A percentile compares a stretch with the other conserved stretches of the same genome.
These are phyloP conservation scores for Apis laboriosa DNA, from an alignment of 1,140 invertebrate species.

Conservation along the genomic window DNA sequence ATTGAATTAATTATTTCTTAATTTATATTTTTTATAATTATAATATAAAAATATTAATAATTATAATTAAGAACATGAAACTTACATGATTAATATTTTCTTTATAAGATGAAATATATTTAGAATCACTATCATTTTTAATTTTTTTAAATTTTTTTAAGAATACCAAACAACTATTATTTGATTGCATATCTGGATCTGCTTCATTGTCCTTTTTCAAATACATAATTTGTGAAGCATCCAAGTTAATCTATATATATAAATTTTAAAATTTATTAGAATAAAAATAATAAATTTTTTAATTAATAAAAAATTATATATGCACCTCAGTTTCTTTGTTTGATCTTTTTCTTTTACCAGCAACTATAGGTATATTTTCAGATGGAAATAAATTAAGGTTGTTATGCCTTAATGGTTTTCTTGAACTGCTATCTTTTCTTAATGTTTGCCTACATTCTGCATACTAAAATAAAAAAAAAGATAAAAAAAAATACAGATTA, in stretches of 20 bases:
- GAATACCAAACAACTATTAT: conserved; percentile 57
- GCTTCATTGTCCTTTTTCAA: conserved; percentile 69
- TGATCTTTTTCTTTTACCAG: conserved; percentile 71
- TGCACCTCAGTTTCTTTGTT: conserved; percentile 68
- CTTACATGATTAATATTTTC: conserved; percentile 46
- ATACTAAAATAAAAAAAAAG: conserved; percentile 69
- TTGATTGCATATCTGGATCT: conserved; percentile 44
- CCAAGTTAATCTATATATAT: conserved; percentile 56
- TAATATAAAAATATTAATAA: not conserved
- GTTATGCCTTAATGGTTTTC: conserved; percentile 82
- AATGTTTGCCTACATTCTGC: conserved; percentile 83
- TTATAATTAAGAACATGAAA: not conserved
- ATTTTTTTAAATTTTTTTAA: conserved; percentile 60
- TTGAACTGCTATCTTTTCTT: conserved; percentile 83
- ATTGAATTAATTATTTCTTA: not conserved
- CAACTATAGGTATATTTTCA: conserved; percentile 65
- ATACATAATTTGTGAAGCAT: conserved; percentile 72
- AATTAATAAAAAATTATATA: conserved; percentile 51
- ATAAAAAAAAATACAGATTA: not conserved
- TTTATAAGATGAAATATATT: conserved; percentile 19
- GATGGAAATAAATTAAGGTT: conserved; percentile 79
- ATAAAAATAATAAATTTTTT: conserved; percentile 65
- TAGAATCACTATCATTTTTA: conserved; percentile 31
- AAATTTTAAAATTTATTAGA: conserved; percentile 47
- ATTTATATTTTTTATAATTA: not conserved